Conservation (phyloP, 1,140 invertebrate species). For the Coptotermes formosanus region DNA sequence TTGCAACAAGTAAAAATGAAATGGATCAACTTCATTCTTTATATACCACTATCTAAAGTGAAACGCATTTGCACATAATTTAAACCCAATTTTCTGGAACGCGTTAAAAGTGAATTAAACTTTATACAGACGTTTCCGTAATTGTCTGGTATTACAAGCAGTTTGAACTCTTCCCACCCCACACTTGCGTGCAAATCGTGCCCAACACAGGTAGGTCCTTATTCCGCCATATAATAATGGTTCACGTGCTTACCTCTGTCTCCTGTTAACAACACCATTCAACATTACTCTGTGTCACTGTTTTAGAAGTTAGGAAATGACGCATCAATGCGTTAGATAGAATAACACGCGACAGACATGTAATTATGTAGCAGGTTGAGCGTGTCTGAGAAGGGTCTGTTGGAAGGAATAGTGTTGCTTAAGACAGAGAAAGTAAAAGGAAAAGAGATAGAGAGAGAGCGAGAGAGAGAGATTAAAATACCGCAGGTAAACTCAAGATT, state of each 20-base stretch:
- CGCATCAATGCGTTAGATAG: no score
- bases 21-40: no score
- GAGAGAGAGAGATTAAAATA: no score
- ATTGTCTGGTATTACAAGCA: not conserved
- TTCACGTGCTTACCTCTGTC: not conserved
- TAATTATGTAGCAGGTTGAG: no score
- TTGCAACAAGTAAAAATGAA: no score
- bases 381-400: no score
- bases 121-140: not conserved
- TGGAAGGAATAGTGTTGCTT: no score
- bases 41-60: not conserved
- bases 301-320: no score
- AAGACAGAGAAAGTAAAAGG: no score
- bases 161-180: not conserved
- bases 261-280: not conserved
- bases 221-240: not conserved
- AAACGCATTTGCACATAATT: not conserved
- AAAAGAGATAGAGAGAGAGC: no score
- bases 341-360: no score
- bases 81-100: not conserved
- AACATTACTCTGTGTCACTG: not conserved
- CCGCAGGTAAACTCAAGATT: no score
- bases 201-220: not conserved
- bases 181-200: not conserved
- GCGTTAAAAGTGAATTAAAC: not conserved